These are phyloP conservation scores for Holothuria glaberrima DNA, from an alignment of 35 echinoderm and acorn worm genomes.

Conservation along the genomic window DNA sequence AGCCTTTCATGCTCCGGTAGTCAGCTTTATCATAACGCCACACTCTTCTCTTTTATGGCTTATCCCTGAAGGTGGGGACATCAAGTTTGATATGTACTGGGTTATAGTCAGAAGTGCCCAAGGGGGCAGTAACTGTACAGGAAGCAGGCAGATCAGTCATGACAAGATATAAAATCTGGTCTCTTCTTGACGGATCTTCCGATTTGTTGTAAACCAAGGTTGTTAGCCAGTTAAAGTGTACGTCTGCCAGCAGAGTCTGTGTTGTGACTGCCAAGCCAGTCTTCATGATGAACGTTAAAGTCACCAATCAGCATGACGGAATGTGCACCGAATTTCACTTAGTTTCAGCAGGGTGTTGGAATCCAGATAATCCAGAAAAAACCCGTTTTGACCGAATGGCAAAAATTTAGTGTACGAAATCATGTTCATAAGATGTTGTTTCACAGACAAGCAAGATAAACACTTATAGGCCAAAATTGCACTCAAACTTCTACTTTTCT, in stretches of 20 bases:
- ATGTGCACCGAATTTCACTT: too few relatives aligned
- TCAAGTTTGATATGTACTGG: constrained; percentile 42
- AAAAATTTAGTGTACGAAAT: too few relatives aligned
- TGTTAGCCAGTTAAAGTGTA: constrained; percentile 53
- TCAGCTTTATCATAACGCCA: constrained; percentile 53
- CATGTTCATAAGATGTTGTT: too few relatives aligned
- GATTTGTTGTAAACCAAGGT: too few relatives aligned
- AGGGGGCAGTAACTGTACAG: constrained; percentile 16
- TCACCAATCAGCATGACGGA: constrained; percentile 61
- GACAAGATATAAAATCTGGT: constrained; percentile 76
- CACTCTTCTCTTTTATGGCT: constrained; percentile 53
- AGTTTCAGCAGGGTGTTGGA: too few relatives aligned
- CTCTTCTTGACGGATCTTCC: constrained; percentile 66
- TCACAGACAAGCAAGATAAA: too few relatives aligned
- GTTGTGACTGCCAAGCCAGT: constrained; percentile 70
- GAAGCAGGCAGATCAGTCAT: constrained; percentile 62
- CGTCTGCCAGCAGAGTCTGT: constrained; percentile 68
- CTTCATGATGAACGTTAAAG: constrained; percentile 78
- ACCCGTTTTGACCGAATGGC: too few relatives aligned
- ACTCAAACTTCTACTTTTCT: too few relatives aligned
- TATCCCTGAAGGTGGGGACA: constrained; percentile 43
- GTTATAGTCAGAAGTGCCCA: constrained; percentile 72
- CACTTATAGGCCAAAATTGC: too few relatives aligned
- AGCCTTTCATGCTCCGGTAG: too few relatives aligned
- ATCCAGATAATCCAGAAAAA: too few relatives aligned